Evolutionary conservation across 2,113 vertebrate species (phyloP), one percentile per base, ranked within the genome.

Genomic region (Haplochromis burtoni): DNA sequence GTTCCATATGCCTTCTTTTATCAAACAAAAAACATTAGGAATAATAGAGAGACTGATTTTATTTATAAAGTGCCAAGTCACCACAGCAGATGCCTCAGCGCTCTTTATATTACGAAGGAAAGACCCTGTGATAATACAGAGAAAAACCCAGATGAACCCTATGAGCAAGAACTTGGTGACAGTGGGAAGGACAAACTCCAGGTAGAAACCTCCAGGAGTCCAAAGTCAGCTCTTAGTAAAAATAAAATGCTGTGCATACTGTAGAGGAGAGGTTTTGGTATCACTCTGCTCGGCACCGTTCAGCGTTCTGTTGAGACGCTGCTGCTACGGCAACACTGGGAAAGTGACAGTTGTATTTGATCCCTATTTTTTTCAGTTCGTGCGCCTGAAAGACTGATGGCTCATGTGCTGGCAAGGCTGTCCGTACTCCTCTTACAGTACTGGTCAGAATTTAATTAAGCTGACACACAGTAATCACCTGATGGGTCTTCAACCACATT

Each of bases 221-320:
- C 61, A 66, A 66, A 66, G 19, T 66, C 61, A 38, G 33, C 61
- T 38, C 33, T 40, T 35, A 2, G 63, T 71, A 71, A 71, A 71
- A 24, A 24, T 40, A 6, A 68, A 68, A 8, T 35, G 26, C 8
- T 0, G 26, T 61, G 1, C 26, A 31, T 17, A 61, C 26, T 66
- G 19, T 68, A 14, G 35, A 0, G 10, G 63, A 71, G 12, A 42
- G 0, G 8, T 26, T 26, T 45, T 73, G 38, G 38, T 71, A 40
- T 71, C 2, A 14, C n/a, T 71, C 66, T 42, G 21, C 19, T 1
- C 6, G 4, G 0, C 68, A 45, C 8, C 0, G 1, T 45, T 24
- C 66, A 24, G 0, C 5, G 2, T 26, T 45, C 21, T 73, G 9
- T 17, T 73, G 13, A 26, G 68, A 73, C 8, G 9, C 68, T 26